phyloP scores from a whole-genome alignment of 2,888 invertebrate genomes.

The Hyppa rectilinea region DNA sequence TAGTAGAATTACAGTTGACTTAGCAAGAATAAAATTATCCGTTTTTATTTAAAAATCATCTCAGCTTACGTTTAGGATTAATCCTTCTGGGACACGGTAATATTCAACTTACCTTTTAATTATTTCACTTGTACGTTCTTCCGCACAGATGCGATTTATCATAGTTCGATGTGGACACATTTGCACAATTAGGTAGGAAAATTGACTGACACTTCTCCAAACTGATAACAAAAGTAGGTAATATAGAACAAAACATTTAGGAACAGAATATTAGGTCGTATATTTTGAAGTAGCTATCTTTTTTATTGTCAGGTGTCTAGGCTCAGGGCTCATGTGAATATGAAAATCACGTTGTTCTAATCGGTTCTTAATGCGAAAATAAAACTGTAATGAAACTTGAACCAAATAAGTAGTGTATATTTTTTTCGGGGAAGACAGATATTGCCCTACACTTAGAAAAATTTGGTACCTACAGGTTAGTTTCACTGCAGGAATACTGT shows the following conservation, averaged over 20 bases:
- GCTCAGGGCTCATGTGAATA: neutral
- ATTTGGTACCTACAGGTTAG: neutral
- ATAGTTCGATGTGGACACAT: neutral
- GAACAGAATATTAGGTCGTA: neutral
- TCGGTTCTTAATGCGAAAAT: conserved; percentile 2
- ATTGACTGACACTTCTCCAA: neutral
- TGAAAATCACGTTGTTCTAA: conserved; percentile 1
- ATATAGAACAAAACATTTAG: neutral
- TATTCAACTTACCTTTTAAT: neutral
- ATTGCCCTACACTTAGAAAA: neutral
- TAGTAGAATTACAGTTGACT: neutral
- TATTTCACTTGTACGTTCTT: conserved; percentile 7
- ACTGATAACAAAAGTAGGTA: neutral
- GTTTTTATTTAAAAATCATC: neutral
- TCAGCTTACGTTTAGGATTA: neutral
- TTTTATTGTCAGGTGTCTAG: neutral
- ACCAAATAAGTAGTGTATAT: no score
- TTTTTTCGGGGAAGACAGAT: neutral
- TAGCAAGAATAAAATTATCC: neutral
- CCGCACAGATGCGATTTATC: conserved; percentile 24
- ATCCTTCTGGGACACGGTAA: neutral
- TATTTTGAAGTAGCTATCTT: neutral
- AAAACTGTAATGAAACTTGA: neutral
- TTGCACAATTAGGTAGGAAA: neutral
- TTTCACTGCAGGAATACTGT: neutral